A percentile compares a stretch with the other conserved stretches of the same genome.
Evolutionary conservation across 2,888 invertebrate genomes (phyloP).

Genomic region (Galerucella nymphaeae): DNA sequence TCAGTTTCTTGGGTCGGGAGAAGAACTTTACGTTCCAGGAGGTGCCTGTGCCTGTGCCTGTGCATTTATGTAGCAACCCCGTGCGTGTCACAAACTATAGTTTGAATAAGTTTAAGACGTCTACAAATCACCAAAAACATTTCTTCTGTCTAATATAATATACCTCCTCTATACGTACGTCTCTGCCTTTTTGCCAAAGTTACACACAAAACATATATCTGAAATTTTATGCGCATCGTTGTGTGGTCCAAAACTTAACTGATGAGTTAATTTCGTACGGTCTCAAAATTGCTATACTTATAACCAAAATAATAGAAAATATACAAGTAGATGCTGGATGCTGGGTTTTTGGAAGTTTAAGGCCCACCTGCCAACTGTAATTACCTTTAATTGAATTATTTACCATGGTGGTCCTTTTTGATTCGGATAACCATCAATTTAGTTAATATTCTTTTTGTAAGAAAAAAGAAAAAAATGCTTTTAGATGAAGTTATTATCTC

Average conservation of each 20-base stretch:
- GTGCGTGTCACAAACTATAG: too few relatives aligned
- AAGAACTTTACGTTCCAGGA: too few relatives aligned
- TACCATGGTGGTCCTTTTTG: conserved; percentile 47
- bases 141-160: too few relatives aligned
- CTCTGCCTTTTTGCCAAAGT: not conserved
- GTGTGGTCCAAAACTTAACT: conserved; percentile 49
- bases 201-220: not conserved
- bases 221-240: conserved; percentile 32
- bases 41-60: too few relatives aligned
- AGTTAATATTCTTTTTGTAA: conserved; percentile 29
- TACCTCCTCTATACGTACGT: not conserved
- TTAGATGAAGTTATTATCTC: conserved; percentile 1
- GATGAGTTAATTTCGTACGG: conserved; percentile 55
- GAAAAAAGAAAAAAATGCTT: conserved; percentile 5
- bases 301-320: conserved; percentile 53
- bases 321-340: conserved; percentile 38
- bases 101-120: too few relatives aligned
- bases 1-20: too few relatives aligned
- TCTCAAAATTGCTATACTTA: conserved; percentile 53
- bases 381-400: conserved; percentile 33
- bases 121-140: too few relatives aligned
- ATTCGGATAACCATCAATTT: conserved; percentile 39
- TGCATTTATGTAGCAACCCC: too few relatives aligned
- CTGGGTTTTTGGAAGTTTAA: not conserved
- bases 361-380: conserved; percentile 50